Evolutionary conservation across 2,113 vertebrate species (phyloP), one percentile per base, ranked within the genome.

Genomic region (Drymodes brunneopygia): DNA sequence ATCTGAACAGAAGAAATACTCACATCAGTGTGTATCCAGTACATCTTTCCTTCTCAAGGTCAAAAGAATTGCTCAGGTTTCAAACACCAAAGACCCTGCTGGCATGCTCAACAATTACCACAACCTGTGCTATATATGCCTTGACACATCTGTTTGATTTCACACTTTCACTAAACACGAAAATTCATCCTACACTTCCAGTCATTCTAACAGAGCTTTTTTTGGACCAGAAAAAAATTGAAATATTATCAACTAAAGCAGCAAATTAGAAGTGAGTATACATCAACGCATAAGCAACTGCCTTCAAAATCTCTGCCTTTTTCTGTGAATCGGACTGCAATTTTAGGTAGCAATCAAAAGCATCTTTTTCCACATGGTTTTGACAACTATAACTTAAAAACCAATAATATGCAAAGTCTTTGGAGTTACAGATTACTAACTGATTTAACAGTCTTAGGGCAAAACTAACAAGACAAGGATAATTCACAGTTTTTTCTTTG

Each of bases 11-110:
- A 83, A 21, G 23, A 9, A 92, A 64, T 45, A 64, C 7, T 67
- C 0, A 0, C 5, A 45, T 25, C 56, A 54, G 3, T 10, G 44
- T 36, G 17, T 8, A 58, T 36, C 57, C 36, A 53, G 1, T 17
- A 58, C 21, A 54, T 47, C 20, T 35, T 42, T 69, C 12, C 33
- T 51, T 15, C n/a, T 79, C 20, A 40, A 44, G 47, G 35, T 73
- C 36, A 84, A 47, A 93, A 73, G 29, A 88, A 47, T 18, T 73
- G 54, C 56, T 78, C 40, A 75, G 45, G 15, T 7, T 56, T 4
- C 15, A 81, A 94, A 45, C 11, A 91, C 44, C 24, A 80, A 89
- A 57, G 54, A 25, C 25, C 12, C 31, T 69, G 11, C 3, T 51
- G 31, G 33, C 31, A 61, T 3, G 12, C 29, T 78, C 38, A 84